phyloP scores from a whole-genome alignment of 2,797 vertebrate species.

The Glyptemys insculpta region DNA sequence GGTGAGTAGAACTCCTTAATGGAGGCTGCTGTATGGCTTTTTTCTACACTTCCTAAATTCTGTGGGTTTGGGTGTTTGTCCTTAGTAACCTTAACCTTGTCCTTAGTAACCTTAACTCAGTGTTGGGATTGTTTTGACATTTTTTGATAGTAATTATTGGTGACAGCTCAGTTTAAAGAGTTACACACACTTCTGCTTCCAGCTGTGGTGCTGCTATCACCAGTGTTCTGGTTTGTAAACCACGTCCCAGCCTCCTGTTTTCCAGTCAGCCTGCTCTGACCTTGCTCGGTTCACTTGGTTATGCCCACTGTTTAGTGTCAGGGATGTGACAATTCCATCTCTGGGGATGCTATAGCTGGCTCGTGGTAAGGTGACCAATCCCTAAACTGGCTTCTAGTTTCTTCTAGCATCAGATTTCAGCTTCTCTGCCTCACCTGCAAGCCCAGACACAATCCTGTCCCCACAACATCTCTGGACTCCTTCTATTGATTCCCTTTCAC shows the following conservation, averaged over 20 bases:
- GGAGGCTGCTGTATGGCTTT: neutral
- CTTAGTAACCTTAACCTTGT: neutral
- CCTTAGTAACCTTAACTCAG: neutral
- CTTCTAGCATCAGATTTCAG: neutral
- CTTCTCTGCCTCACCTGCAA: neutral
- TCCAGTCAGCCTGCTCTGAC: neutral
- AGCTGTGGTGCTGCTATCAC: neutral
- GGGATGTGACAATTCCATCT: neutral
- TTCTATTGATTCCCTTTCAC: neutral
- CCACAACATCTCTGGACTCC: accelerated
- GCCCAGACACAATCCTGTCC: accelerated
- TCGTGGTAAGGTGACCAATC: accelerated
- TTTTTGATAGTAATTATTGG: neutral
- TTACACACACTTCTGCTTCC: neutral
- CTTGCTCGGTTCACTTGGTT: neutral
- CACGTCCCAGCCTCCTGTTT: neutral
- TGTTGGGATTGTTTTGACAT: neutral
- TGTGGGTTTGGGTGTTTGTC: neutral
- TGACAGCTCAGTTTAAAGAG: neutral
- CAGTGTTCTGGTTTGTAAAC: neutral
- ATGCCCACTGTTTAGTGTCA: accelerated
- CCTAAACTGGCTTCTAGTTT: neutral
- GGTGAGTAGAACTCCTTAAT: neutral
- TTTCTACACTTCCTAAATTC: neutral
- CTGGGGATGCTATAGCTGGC: neutral